These are phyloP conservation scores for Aradus depressus DNA, from an alignment of 2,888 invertebrate genomes.

Conservation along the genomic window DNA sequence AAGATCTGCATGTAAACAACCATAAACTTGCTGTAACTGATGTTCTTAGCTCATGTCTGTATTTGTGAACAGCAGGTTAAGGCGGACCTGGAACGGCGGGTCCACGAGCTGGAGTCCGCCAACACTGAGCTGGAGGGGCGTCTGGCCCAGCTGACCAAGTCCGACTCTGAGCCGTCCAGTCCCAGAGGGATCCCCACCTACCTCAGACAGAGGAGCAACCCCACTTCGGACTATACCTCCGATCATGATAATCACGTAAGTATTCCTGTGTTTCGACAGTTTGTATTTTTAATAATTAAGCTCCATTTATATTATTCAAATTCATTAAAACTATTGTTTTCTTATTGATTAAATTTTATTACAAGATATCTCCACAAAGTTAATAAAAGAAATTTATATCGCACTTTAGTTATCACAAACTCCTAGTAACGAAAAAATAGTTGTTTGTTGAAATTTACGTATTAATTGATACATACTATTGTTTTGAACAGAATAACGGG, in stretches of 20 bases:
- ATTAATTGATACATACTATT: too few relatives aligned
- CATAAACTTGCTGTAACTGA: too few relatives aligned
- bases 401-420: too few relatives aligned
- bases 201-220: constrained; percentile 25
- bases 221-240: constrained; percentile 29
- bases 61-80: constrained; percentile 40
- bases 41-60: too few relatives aligned
- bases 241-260: constrained; percentile 28
- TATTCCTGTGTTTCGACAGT: background rate
- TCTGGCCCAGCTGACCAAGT: constrained; percentile 7
- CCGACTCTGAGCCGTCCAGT: constrained; percentile 18
- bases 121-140: constrained; percentile 38
- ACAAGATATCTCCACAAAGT: too few relatives aligned
- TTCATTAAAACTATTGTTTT: background rate
- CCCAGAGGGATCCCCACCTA: constrained; percentile 8
- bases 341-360: background rate
- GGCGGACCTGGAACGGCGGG: constrained; percentile 38
- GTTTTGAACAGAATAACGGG: constrained; percentile 14
- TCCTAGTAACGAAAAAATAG: too few relatives aligned
- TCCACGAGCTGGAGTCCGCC: constrained; percentile 38
- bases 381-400: too few relatives aligned
- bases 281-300: background rate
- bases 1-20: background rate
- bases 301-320: too few relatives aligned
- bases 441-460: too few relatives aligned